Base-by-base conservation (phyloP, 2,888 invertebrate genomes). In the Trissolcus brochymenae region DNA sequence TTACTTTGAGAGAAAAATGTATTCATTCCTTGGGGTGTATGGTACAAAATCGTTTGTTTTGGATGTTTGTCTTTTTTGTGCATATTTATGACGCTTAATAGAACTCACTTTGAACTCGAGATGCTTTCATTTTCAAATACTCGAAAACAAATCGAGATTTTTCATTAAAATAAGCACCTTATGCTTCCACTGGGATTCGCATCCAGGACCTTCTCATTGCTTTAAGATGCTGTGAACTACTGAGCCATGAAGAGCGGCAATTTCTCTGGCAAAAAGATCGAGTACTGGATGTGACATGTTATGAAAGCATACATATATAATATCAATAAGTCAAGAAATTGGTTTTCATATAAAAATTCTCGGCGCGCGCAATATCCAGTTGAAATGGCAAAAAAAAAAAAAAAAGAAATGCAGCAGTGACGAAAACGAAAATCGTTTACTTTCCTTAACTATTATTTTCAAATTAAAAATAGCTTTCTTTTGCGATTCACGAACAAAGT, bases 251-350 rank as follows among this genome's bases (percentile, higher is more conserved):
- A 19, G 19, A 51, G 19, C 51, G 51, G 9, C 19, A 51, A 51
- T 51, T 51, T 51, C 51, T 51, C 17, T 17, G 17, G 7, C 17
- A 17, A 51, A 51, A 51, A 16, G 46, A 51, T 51, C 51, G 17
- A 17, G 17, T 51, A 13, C 51, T 51, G 51, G 16, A 51, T 51
- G 51, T 51, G 51, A 51, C 16, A 51, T 51, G 51, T 51, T 51
- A 51, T 51, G 51, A 51, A 51, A 51, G 51, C 51, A 51, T 51
- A 51, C 51, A 51, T 51, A 51, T 51, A 51, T 51, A 51, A 17
- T 51, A 51, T 17, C 14, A 51, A 46, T 17, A 51, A 51, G 19
- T 51, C 19, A 13, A 16, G 51, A 51, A 51, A 51, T 51, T 51
- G 51, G 19, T 19, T 51, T 19, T 51, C 19, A 51, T 51, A 13